phyloP scores from a whole-genome alignment of 2,797 vertebrate species.

The Atherinosoma microstoma region DNA sequence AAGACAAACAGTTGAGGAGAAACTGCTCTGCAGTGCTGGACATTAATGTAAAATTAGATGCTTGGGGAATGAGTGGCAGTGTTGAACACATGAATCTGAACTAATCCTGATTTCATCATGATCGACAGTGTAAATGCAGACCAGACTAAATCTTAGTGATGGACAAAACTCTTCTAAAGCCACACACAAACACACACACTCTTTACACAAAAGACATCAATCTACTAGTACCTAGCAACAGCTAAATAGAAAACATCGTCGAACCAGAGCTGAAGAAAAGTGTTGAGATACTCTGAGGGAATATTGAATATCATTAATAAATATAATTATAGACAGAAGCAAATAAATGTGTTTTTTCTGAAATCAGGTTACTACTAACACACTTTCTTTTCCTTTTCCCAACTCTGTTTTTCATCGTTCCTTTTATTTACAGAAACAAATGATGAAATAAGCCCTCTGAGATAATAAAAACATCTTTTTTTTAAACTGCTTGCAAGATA shows the following conservation, averaged over 20 bases:
- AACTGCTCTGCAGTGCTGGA: slow-evolving; percentile 36
- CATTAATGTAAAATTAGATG: slow-evolving; percentile 14
- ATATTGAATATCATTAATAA: neutral
- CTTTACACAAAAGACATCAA: slow-evolving; percentile 1
- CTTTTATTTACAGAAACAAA: slow-evolving; percentile 4
- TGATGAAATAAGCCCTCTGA: neutral
- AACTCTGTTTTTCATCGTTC: neutral
- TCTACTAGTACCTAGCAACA: neutral
- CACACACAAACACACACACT: slow-evolving; percentile 26
- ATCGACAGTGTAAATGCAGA: slow-evolving; percentile 16
- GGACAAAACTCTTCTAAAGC: slow-evolving; percentile 29
- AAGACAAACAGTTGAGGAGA: slow-evolving; percentile 27
- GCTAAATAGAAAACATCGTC: slow-evolving; percentile 23
- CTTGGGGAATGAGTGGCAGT: slow-evolving; percentile 23
- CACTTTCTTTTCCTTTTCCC: neutral
- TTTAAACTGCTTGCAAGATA: neutral
- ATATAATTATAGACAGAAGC: neutral
- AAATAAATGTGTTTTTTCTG: neutral
- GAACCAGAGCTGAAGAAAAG: neutral
- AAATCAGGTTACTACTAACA: neutral
- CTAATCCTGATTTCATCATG: slow-evolving; percentile 6
- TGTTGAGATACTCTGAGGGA: neutral
- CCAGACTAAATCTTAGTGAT: slow-evolving; percentile 2
- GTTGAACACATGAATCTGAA: slow-evolving; percentile 19
- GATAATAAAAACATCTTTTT: neutral